phyloP scores from a whole-genome alignment of 2,888 invertebrate genomes.

The Baronia brevicornis region DNA sequence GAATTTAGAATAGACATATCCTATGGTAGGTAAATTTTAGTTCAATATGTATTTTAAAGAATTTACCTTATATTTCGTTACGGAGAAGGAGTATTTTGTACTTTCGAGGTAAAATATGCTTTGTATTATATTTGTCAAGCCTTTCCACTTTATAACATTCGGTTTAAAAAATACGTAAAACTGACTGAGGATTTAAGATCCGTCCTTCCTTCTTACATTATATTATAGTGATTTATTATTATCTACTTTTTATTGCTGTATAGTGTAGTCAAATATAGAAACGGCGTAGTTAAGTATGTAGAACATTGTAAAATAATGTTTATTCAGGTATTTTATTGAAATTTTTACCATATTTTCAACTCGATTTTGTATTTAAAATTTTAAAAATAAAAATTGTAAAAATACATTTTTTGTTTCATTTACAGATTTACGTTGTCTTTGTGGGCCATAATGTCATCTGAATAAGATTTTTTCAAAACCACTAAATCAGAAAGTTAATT shows the following conservation, averaged over 20 bases:
- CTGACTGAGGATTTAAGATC: conserved; percentile 20
- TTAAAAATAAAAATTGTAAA: conserved; percentile 55
- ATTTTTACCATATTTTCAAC: conserved; percentile 45
- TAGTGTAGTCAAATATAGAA: background rate
- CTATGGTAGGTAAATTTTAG: conserved; percentile 20
- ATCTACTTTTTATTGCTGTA: conserved; percentile 4
- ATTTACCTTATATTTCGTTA: conserved; percentile 9
- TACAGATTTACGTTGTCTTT: too few species aligned
- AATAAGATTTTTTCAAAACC: too few species aligned
- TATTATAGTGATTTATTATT: too few species aligned
- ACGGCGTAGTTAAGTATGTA: conserved; percentile 5
- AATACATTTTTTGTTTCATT: conserved; percentile 18
- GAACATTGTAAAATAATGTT: conserved; percentile 25
- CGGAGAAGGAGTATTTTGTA: conserved; percentile 6
- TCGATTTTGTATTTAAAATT: conserved; percentile 65
- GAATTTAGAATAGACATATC: conserved; percentile 30
- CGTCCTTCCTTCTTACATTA: conserved; percentile 13
- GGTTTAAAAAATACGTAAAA: conserved; percentile 7
- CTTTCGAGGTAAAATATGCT: conserved; percentile 13
- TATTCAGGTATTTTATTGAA: conserved; percentile 21
- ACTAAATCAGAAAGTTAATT: too few species aligned
- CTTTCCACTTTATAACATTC: conserved; percentile 6
- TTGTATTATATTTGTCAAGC: conserved; percentile 15
- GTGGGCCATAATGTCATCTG: too few species aligned
- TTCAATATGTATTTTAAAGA: conserved; percentile 15